Evolutionary conservation across 2,797 vertebrate genomes (phyloP).

Genomic region (Sebastes hopkinsi): DNA sequence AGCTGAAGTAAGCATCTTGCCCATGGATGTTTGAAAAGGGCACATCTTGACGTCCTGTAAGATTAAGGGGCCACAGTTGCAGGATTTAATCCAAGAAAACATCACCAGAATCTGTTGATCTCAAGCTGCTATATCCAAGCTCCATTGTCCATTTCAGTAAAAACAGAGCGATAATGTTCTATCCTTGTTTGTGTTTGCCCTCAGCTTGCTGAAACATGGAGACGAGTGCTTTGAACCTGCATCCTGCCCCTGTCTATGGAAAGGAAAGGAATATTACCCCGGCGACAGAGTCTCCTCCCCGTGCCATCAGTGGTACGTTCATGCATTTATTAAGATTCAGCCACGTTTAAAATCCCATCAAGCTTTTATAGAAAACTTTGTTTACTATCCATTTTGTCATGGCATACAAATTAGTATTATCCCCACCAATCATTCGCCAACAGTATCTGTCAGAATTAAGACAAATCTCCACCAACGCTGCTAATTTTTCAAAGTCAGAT

Average conservation of each 20-base stretch:
- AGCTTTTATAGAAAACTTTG: not conserved
- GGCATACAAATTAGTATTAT: slow-evolving; percentile 26
- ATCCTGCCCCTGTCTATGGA: slow-evolving; percentile 95
- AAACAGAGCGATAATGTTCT: not conserved
- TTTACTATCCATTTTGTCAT: not conserved
- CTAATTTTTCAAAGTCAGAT: slow-evolving; percentile 57
- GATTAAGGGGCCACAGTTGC: not conserved
- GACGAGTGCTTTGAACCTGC: slow-evolving; percentile 89
- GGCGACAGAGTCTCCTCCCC: slow-evolving; percentile 91
- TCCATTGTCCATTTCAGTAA: not conserved
- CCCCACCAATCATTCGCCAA: slow-evolving; percentile 1
- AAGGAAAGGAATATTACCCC: slow-evolving; percentile 95
- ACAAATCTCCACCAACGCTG: slow-evolving; percentile 36
- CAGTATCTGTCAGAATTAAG: slow-evolving; percentile 39
- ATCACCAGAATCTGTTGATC: not conserved
- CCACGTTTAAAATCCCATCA: not conserved
- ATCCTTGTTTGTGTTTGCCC: slow-evolving; percentile 12
- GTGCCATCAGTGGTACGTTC: slow-evolving; percentile 92
- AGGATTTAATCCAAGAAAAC: not conserved
- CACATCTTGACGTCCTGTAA: not conserved
- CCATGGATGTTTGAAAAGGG: not conserved
- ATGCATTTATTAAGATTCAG: not conserved
- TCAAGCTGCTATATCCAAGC: not conserved
- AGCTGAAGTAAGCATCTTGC: not conserved
- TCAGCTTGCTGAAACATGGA: slow-evolving; percentile 92